Conservation (phyloP, 2,797 vertebrate species). For the Fratercula arctica region DNA sequence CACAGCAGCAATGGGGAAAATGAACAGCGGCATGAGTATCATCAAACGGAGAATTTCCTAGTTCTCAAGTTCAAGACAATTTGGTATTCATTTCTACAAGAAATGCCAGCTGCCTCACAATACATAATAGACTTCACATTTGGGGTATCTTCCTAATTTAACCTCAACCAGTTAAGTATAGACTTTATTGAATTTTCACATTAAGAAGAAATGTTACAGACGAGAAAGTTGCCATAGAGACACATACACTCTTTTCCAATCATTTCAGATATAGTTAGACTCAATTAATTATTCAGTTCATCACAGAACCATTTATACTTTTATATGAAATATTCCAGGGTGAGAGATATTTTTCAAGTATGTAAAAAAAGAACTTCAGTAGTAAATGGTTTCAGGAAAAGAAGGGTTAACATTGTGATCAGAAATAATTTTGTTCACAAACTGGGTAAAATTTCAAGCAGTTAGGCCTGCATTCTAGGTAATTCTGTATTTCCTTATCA, state of each 20-base stretch:
- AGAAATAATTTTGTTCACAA: constrained; percentile 13
- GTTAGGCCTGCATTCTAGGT: not conserved
- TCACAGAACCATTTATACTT: constrained; percentile 49
- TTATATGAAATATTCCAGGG: constrained; percentile 36
- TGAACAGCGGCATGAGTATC: not conserved
- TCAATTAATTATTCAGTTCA: constrained; percentile 65
- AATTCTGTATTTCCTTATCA: not conserved
- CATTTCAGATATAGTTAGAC: constrained; percentile 35
- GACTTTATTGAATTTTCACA: not conserved
- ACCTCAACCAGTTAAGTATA: not conserved
- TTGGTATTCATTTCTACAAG: not conserved
- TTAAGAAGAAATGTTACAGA: not conserved
- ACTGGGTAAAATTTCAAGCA: constrained; percentile 9
- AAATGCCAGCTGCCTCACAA: not conserved
- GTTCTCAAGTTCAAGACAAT: not conserved
- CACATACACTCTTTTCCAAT: constrained; percentile 7
- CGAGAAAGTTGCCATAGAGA: constrained; percentile 59
- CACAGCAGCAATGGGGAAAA: not conserved
- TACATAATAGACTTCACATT: not conserved
- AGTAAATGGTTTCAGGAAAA: not conserved
- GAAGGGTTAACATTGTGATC: not conserved
- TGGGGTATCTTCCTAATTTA: constrained; percentile 1
- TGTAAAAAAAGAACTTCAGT: constrained; percentile 5
- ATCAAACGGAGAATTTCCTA: not conserved
- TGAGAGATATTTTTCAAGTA: constrained; percentile 37